These are phyloP conservation scores for Trichomycterus rosablanca DNA, from an alignment of 2,113 vertebrate species.

Conservation along the genomic window DNA sequence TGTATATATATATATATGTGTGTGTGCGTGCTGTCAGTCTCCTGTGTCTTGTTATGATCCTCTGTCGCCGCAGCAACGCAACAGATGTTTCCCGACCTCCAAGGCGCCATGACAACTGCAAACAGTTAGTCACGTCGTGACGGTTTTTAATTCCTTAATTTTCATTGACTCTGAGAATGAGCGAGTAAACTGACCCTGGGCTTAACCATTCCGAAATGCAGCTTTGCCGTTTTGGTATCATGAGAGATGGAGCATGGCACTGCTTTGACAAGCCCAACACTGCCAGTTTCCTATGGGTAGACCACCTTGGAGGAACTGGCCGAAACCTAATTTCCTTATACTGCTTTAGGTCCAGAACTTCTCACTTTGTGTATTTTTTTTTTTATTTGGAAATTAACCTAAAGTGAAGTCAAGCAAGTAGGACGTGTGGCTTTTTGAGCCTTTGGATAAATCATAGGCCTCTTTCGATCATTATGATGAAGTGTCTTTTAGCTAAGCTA, in stretches of 20 bases:
- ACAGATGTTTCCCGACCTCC: constrained; percentile 53
- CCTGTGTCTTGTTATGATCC: constrained; percentile 54
- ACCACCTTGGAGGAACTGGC: constrained; percentile 9
- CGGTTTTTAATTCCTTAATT: constrained; percentile 38
- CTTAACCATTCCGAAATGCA: constrained; percentile 6
- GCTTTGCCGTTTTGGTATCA: constrained; percentile 7
- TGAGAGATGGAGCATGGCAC: background rate
- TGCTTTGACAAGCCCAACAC: constrained; percentile 13
- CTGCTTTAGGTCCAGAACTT: background rate
- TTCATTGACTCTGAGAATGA: constrained; percentile 17
- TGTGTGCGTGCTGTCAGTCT: constrained; percentile 12
- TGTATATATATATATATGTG: constrained; percentile 30
- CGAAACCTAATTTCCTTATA: constrained; percentile 15
- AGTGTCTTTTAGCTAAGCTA: no score
- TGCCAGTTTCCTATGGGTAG: constrained; percentile 27
- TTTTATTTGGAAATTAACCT: constrained; percentile 13
- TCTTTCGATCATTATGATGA: background rate
- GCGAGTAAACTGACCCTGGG: constrained; percentile 14
- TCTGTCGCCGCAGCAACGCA: constrained; percentile 49
- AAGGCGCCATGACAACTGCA: constrained; percentile 51
- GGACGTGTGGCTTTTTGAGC: constrained; percentile 16
- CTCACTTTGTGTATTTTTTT: no score
- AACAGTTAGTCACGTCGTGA: constrained; percentile 43
- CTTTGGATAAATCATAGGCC: constrained; percentile 2
- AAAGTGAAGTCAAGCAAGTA: background rate